Conservation (phyloP, 2,888 invertebrate species). For the Alcis repandata region DNA sequence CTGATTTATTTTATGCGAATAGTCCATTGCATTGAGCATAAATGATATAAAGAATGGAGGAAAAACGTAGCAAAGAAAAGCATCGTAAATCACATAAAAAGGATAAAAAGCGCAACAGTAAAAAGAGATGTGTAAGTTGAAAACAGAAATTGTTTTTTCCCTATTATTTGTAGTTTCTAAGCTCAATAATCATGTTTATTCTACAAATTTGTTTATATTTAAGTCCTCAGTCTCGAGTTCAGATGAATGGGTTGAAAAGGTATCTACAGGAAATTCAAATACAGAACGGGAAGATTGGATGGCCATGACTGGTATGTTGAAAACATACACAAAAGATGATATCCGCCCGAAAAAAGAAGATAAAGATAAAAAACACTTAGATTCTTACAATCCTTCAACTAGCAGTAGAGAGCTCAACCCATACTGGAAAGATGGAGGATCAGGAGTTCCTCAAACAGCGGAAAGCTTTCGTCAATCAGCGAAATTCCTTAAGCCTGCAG, state of each 20-base stretch:
- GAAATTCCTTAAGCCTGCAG: constrained; percentile 74
- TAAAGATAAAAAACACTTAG: constrained; percentile 82
- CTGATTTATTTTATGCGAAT: background rate
- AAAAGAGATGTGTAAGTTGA: constrained; percentile 58
- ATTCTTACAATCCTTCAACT: constrained; percentile 90
- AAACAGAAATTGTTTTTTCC: too few relatives aligned
- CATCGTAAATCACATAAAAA: constrained; percentile 64
- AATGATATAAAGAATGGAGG: constrained; percentile 53
- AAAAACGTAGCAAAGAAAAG: constrained; percentile 64
- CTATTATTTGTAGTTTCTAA: background rate
- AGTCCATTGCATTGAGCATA: background rate
- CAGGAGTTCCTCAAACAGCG: constrained; percentile 90
- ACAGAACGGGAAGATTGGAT: constrained; percentile 92
- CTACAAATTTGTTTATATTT: constrained; percentile 34
- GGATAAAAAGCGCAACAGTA: constrained; percentile 57
- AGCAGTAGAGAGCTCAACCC: constrained; percentile 94
- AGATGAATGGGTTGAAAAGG: constrained; percentile 89
- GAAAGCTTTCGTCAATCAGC: constrained; percentile 71
- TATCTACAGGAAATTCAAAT: constrained; percentile 47
- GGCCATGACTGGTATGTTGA: constrained; percentile 87
- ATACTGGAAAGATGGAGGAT: constrained; percentile 96
- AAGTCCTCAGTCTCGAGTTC: constrained; percentile 73
- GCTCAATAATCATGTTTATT: background rate
- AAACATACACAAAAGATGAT: constrained; percentile 79
- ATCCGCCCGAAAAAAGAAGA: constrained; percentile 81